phyloP scores from a whole-genome alignment of 2,797 vertebrate species.

The Tokudaia muenninki region DNA sequence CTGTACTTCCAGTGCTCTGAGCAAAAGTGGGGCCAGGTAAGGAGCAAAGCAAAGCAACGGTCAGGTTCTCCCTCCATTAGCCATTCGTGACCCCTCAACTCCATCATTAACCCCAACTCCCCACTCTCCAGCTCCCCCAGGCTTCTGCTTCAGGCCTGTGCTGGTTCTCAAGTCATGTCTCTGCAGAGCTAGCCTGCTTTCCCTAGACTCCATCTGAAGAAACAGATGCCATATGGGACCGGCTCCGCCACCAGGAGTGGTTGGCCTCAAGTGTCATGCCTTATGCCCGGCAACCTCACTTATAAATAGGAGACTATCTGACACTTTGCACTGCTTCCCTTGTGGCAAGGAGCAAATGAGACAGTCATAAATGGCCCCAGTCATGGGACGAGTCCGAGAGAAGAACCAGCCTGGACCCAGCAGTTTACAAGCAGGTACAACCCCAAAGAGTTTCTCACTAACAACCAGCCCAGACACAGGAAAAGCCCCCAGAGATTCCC shows the following conservation, averaged over 20 bases:
- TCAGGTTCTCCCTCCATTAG: background rate
- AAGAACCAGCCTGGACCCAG: background rate
- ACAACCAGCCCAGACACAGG: background rate
- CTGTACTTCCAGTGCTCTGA: background rate
- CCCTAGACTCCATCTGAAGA: background rate
- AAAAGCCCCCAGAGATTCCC: background rate
- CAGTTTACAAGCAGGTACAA: background rate
- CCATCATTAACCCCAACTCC: background rate
- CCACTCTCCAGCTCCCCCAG: background rate
- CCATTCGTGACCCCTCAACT: background rate
- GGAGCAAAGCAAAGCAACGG: background rate
- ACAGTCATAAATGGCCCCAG: background rate
- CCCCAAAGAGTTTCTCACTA: background rate
- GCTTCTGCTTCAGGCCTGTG: background rate
- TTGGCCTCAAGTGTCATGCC: background rate
- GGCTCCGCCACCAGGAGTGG: background rate
- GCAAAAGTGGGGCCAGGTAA: background rate
- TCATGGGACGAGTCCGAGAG: rapidly evolving
- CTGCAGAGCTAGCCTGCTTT: background rate
- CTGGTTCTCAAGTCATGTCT: background rate
- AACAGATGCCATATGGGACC: background rate
- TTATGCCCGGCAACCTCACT: background rate
- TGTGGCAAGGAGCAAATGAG: background rate
- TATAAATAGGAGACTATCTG: background rate
- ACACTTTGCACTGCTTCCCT: background rate